Conservation (phyloP, 2,888 invertebrate species). For the Ectropis crepuscularia region DNA sequence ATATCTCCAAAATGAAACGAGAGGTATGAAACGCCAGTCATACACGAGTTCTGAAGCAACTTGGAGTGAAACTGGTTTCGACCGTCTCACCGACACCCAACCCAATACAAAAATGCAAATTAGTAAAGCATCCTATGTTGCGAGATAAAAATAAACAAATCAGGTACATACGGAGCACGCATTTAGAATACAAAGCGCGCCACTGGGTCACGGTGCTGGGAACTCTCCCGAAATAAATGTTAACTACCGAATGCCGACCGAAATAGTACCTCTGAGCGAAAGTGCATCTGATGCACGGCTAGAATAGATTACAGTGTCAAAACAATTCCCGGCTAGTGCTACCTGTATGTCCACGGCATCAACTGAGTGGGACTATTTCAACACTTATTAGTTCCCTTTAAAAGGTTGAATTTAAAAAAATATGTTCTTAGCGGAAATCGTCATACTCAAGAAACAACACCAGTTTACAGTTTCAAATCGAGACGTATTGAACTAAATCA, state of each 20-base stretch:
- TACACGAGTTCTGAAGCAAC: conserved; percentile 13
- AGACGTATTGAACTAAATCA: too few relatives aligned
- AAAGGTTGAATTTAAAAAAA: too few relatives aligned
- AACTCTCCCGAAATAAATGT: conserved; percentile 69
- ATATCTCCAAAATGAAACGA: conserved; percentile 1
- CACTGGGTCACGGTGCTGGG: conserved; percentile 76
- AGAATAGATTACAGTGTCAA: conserved; percentile 19
- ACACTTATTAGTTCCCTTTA: too few relatives aligned
- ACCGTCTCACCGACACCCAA: conserved; percentile 14
- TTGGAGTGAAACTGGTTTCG: conserved; percentile 26
- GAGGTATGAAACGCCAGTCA: conserved; percentile 4
- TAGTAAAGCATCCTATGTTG: conserved; percentile 28
- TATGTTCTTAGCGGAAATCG: too few relatives aligned
- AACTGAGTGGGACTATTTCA: too few relatives aligned
- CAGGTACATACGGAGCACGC: conserved; percentile 54
- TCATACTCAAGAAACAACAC: too few relatives aligned
- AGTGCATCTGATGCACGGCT: conserved; percentile 54
- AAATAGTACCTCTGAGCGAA: conserved; percentile 62
- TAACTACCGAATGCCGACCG: conserved; percentile 58
- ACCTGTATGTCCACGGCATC: too few relatives aligned
- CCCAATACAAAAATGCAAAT: conserved; percentile 31
- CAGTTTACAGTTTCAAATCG: too few relatives aligned
- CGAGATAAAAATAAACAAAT: conserved; percentile 56
- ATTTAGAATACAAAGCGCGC: conserved; percentile 68
- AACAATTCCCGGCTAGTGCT: conserved; percentile 18